phyloP scores from a whole-genome alignment of 1,140 invertebrate species.

The Mesaphorura yosii region DNA sequence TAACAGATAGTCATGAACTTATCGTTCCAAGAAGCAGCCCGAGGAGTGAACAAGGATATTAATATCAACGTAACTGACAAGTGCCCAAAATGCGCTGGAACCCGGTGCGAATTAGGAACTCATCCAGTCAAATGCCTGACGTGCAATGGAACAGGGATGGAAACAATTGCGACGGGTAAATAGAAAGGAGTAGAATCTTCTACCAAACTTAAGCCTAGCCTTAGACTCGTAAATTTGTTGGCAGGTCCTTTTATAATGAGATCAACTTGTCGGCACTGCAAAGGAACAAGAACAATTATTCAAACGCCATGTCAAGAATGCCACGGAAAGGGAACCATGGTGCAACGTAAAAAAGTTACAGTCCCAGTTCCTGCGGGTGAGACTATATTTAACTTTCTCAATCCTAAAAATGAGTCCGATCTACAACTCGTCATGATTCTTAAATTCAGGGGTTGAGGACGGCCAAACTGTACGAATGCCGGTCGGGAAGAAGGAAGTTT shows the following conservation, averaged over 20 bases:
- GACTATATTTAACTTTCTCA: not conserved
- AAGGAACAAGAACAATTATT: constrained; percentile 74
- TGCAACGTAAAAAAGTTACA: constrained; percentile 77
- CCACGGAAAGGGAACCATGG: constrained; percentile 79
- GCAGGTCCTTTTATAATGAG: constrained; percentile 93
- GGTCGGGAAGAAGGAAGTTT: constrained; percentile 9
- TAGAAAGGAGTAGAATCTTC: not conserved
- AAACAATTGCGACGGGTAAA: constrained; percentile 62
- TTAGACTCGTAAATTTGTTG: not conserved
- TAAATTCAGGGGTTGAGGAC: constrained; percentile 54
- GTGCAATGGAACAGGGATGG: constrained; percentile 97
- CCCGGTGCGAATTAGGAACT: constrained; percentile 71
- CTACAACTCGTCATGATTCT: not conserved
- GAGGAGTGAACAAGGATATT: constrained; percentile 89
- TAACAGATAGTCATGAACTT: constrained; percentile 73
- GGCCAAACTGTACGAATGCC: constrained; percentile 77
- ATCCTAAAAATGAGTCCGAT: not conserved
- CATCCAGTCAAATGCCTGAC: constrained; percentile 73
- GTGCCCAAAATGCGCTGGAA: constrained; percentile 79
- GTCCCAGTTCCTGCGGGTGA: constrained; percentile 90
- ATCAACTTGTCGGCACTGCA: constrained; percentile 85
- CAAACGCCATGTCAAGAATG: constrained; percentile 86
- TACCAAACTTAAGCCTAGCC: not conserved
- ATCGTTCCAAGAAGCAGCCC: constrained; percentile 87
- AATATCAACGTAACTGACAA: constrained; percentile 82